A percentile compares a stretch with the other conserved stretches of the same genome.
Evolutionary conservation across 2,113 vertebrate species (phyloP).

Genomic region (Oryzias melastigma): DNA sequence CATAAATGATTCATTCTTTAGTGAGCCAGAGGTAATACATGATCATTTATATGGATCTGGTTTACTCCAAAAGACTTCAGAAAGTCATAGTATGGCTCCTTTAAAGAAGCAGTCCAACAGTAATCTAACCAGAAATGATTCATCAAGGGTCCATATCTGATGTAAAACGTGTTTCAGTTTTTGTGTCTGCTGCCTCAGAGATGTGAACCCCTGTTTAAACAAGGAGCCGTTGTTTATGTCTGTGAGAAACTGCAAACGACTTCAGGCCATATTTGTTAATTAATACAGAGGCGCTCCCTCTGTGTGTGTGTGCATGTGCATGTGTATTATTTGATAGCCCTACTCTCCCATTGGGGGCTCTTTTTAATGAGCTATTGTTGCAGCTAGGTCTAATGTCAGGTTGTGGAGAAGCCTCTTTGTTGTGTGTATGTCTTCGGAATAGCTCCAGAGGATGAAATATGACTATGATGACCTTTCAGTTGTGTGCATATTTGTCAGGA

Average conservation of each 20-base stretch:
- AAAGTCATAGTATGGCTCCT: no score
- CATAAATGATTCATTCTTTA: no score
- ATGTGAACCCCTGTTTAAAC: conserved; percentile 72
- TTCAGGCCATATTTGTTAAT: conserved; percentile 77
- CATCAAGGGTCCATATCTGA: conserved; percentile 48
- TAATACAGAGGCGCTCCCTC: conserved; percentile 70
- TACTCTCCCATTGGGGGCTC: conserved; percentile 79
- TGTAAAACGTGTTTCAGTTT: conserved; percentile 69
- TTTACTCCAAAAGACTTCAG: no score
- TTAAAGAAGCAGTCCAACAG: no score
- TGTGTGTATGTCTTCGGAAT: conserved; percentile 90
- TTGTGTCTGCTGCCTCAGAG: conserved; percentile 49
- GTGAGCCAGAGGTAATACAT: no score
- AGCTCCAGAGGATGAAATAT: conserved; percentile 91
- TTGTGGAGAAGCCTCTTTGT: conserved; percentile 88
- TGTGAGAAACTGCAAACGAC: conserved; percentile 72
- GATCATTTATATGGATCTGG: no score
- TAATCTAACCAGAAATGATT: neutral
- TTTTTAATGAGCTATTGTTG: conserved; percentile 89
- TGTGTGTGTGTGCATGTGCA: conserved; percentile 31
- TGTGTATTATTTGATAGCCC: conserved; percentile 80
- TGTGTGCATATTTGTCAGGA: conserved; percentile 96
- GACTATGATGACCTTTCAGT: conserved; percentile 93
- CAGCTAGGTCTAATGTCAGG: conserved; percentile 85
- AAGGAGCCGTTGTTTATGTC: conserved; percentile 73